Evolutionary conservation across 2,888 invertebrate genomes (phyloP), one percentile per base, ranked within the genome.

Genomic region (Epicampocera succincta): DNA sequence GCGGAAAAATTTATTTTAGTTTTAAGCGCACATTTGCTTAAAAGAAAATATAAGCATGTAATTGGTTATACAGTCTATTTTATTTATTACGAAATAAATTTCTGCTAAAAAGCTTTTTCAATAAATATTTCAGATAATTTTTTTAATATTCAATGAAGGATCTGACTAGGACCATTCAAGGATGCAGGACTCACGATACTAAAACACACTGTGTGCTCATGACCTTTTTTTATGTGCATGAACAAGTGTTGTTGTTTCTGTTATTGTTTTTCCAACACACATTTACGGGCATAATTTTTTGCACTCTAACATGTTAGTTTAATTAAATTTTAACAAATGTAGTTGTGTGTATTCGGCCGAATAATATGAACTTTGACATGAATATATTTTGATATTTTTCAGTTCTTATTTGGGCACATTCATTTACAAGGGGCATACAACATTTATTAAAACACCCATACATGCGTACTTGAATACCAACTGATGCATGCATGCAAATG

Each of bases 311-410:
- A 81, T 81, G 72, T 81, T 66, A 77, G 50, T 81, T 81, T 77
- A 81, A 81, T 81, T 77, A 81, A 81, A 77, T 77, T 81, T 73
- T 69, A 77, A 44, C 68, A 81, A 81, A 81, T 56, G 65, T 77
- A 74, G 19, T 46, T 68, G 66, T 72, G 33, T 60, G 56, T 65
- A 17, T 52, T 63, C 58, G 63, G 58, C 58, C 54, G 58, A 74
- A 75, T 66, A 54, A 52, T 56, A 58, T 77, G 77, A 77, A 81
- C 81, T 77, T 81, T 81, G 81, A 61, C 73, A 56, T 73, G 61
- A 61, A 77, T 60, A 75, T 60, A 66, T 72, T 72, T 52, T 33
- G 17, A 42, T 13, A 69, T 21, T 54, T 40, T 69, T 76, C n/a
- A 44, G 25, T 42, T 2, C 48, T 29, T 33, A 38, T 72, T 50